Conservation (phyloP, 2,888 invertebrate species). For the Polia nebulosa region DNA sequence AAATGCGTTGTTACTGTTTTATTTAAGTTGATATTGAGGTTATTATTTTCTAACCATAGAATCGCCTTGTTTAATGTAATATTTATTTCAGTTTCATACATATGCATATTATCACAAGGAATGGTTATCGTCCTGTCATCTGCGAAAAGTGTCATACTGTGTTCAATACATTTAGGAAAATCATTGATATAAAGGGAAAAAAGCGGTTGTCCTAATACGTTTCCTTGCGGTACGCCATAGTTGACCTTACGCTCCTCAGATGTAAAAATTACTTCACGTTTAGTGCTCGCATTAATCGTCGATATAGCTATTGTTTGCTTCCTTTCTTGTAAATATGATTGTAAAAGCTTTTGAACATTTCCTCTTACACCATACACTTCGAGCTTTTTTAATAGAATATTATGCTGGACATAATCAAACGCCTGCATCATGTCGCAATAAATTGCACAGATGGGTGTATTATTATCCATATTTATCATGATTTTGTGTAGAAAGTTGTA, state of each 20-base stretch:
- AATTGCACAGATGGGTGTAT: not conserved
- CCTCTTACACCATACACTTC: not conserved
- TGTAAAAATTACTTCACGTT: not conserved
- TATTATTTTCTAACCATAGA: not conserved
- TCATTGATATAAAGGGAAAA: not conserved
- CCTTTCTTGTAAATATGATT: not conserved
- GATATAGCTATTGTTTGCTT: no score
- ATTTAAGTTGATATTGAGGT: no score
- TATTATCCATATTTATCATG: no score
- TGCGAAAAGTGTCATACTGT: no score
- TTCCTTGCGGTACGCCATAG: not conserved
- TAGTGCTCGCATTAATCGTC: no score
- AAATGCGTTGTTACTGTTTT: no score
- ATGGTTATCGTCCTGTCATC: not conserved
- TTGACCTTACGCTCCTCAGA: not conserved
- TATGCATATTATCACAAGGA: not conserved
- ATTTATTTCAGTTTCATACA: not conserved
- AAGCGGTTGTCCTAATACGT: not conserved
- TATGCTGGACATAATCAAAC: constrained; percentile 4
- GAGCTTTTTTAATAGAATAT: constrained; percentile 4
- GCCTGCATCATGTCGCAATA: constrained; percentile 2
- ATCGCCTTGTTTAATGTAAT: not conserved
- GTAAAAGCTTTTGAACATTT: not conserved
- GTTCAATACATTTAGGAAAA: not conserved
- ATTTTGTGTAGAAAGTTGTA: no score